Evolutionary conservation across 2,113 vertebrate species (phyloP), one percentile per base, ranked within the genome.

Genomic region (Chamaetylas fuelleborni): DNA sequence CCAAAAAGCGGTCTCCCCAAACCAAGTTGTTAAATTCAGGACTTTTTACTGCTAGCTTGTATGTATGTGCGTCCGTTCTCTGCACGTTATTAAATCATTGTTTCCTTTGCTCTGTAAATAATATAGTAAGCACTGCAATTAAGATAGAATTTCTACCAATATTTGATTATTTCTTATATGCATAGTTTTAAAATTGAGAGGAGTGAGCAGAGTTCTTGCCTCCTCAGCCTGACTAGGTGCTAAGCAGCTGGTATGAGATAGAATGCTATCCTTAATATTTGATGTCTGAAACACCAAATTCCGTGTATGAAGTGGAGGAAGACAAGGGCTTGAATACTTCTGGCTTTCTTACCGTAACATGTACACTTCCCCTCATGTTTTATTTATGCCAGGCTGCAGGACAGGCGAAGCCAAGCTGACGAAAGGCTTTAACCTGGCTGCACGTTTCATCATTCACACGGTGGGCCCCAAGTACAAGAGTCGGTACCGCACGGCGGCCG

Each of bases 381-480:
- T 17, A 5, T 7, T 60, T 50, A 12, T 29, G 91, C 19, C 96
- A 99, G 99, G 99, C 50, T 99, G 99, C 96, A 98, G 99, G 85
- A 99, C 99, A 2, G 99, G 99, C 0, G 99, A 99, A 95, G 99
- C 98, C 11, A 99, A 99, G 91, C 97, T 99, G 93, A 99, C 99
- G 3, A 99, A 99, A 96, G 99, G 99, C 7, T 99, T 99, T 95
- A 99, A 98, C 76, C 97, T 99, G 93, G 99, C 99, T 8, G 99
- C 99, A 1, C 98, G 99, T 53, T 99, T 99, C 98, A 99, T 99
- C 97, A 98, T 99, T 87, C 99, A 99, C 97, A 99, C 99, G 0
- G 99, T 99, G 92, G 99, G 99, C 40, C 99, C 99, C 17, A 99
- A 99, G 86, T 99, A 98, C 96, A 99, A 99, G 95, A 97, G 97